Base-by-base conservation (phyloP, 2,888 invertebrate species). In the Yponomeuta sedellus region DNA sequence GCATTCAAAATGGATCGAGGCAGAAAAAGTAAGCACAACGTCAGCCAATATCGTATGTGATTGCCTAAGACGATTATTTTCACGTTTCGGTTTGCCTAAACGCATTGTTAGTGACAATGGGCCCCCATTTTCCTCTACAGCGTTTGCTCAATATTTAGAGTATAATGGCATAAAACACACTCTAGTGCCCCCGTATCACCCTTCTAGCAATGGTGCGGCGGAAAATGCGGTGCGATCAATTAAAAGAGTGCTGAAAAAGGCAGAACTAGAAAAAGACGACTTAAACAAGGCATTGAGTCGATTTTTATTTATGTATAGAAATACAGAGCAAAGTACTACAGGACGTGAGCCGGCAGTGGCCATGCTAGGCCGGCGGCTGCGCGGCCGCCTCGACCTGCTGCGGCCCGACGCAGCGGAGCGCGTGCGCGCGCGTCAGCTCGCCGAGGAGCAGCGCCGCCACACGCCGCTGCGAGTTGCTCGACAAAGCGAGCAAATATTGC, bases 1-100 rank as follows among this genome's bases (percentile, higher is more conserved):
- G 0, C 68, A 73, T 56, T 69, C 70, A 2, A 72, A 73, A 64
- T 72, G 73, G 73, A 68, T 74, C 1, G 72, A 76, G 44, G 71
- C 67, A 1, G 65, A 70, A 10, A 62, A 68, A 57, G 58, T 70
- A 6, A 67, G 28, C 10, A 65, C 39, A 6, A 69, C 66, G 11
- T 66, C 70, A 2, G 69, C 71, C 22, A n/a, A 11, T 0, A 28
- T 66, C 1, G 65, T 69, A 0, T 67, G 67, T 10, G 59, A 22
- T 3, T n/a, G n/a, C 28, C 61, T 71, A 12, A 59, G 69, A 44
- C 22, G 25, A 40, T 16, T 69, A 34, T 70, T 69, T 64, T 64
- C 68, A 1, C 64, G 68, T 12, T 71, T 69, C 22, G 70, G 70
- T 4, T 57, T 70, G n/a, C 71, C 72, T 2, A 67, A 68, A 61